phyloP scores from a whole-genome alignment of 2,888 invertebrate genomes.

The Helobdella robusta region DNA sequence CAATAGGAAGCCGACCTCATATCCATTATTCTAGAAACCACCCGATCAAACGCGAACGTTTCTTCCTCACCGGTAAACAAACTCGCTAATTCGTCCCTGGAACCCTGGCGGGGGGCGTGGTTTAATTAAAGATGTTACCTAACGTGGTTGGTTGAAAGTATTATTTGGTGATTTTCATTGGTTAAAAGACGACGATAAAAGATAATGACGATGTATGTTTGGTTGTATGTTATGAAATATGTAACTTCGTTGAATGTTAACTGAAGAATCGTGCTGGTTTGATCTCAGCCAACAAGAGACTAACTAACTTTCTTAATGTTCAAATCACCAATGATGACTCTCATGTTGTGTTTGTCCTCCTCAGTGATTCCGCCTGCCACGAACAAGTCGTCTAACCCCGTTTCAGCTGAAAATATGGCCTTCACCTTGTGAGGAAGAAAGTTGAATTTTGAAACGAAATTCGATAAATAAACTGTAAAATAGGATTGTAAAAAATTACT shows the following conservation, averaged over 20 bases:
- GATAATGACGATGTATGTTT: too few relatives aligned
- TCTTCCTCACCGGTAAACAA: conserved; percentile 96
- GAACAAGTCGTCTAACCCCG: conserved; percentile 68
- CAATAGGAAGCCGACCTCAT: conserved; percentile 94
- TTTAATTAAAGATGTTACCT: neutral
- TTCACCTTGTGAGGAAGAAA: too few relatives aligned
- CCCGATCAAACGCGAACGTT: conserved; percentile 87
- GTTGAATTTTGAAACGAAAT: too few relatives aligned
- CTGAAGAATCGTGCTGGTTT: neutral
- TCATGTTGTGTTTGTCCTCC: conserved; percentile 59
- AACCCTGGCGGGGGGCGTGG: conserved; percentile 28
- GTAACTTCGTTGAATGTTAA: neutral
- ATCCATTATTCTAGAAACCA: conserved; percentile 80
- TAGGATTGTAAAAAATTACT: too few relatives aligned
- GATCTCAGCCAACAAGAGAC: neutral
- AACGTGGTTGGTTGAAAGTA: neutral
- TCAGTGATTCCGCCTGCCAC: conserved; percentile 40
- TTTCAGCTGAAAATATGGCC: conserved; percentile 74
- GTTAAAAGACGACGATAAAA: too few relatives aligned
- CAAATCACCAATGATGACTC: conserved; percentile 84
- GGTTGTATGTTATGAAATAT: too few relatives aligned
- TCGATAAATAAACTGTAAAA: too few relatives aligned
- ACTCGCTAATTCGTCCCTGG: conserved; percentile 66
- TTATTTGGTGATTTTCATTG: too few relatives aligned
- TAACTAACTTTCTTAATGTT: conserved; percentile 58